These are phyloP conservation scores for Amiota mariae DNA, from an alignment of 2,888 invertebrate genomes.

Conservation along the genomic window DNA sequence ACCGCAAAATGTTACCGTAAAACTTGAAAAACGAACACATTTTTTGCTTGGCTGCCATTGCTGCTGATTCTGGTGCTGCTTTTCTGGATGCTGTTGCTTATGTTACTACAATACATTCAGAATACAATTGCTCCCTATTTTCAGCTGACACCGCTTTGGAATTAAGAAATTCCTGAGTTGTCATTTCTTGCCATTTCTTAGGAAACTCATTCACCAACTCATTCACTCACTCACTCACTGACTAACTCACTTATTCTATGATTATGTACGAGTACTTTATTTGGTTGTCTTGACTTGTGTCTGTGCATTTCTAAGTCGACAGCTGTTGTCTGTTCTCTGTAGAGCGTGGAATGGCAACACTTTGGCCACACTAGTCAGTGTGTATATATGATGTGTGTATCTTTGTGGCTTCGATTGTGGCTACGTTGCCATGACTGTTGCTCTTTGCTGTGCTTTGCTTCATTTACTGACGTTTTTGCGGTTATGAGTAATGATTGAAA, in stretches of 20 bases:
- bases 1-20: conserved; percentile 38
- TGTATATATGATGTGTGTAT: not conserved
- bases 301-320: conserved; percentile 47
- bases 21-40: conserved; percentile 15
- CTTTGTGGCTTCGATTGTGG: not conserved
- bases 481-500: conserved; percentile 64
- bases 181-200: not conserved
- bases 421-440: not conserved
- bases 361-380: not conserved
- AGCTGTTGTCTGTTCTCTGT: not conserved
- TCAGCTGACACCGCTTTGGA: conserved; percentile 40
- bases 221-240: not conserved
- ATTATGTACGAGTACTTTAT: conserved; percentile 8
- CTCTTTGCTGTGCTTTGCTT: conserved; percentile 14
- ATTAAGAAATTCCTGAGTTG: conserved; percentile 60
- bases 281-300: conserved; percentile 44
- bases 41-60: conserved; percentile 36
- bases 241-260: conserved; percentile 34
- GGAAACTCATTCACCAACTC: not conserved
- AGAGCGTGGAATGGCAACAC: not conserved
- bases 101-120: conserved; percentile 5
- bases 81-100: conserved; percentile 47
- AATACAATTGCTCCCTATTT: conserved; percentile 9
- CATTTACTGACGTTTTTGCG: conserved; percentile 31
- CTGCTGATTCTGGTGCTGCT: conserved; percentile 32